These are phyloP conservation scores for Condylostylus longicornis DNA, from an alignment of 1,140 invertebrate species.

Conservation along the genomic window DNA sequence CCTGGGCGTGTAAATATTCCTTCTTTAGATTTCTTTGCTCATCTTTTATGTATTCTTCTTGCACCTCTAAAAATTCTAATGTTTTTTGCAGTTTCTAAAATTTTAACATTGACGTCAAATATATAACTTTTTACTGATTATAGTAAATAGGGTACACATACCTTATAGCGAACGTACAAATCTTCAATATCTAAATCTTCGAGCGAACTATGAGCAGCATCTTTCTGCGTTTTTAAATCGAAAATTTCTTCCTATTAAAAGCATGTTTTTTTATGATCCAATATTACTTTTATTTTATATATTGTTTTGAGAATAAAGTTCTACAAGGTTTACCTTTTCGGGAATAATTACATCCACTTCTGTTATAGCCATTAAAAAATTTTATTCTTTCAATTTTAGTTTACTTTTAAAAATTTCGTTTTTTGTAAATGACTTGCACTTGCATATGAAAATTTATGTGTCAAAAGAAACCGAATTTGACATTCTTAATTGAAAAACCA, in stretches of 20 bases:
- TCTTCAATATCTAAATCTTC: constrained; percentile 79
- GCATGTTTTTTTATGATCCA: background rate
- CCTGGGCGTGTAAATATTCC: constrained; percentile 93
- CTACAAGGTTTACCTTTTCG: constrained; percentile 44
- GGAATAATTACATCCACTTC: constrained; percentile 52
- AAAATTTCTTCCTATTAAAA: constrained; percentile 42
- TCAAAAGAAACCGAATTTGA: too few species aligned
- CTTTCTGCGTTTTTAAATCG: constrained; percentile 40
- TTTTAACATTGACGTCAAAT: constrained; percentile 7
- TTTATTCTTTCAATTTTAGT: background rate
- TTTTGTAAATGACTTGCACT: too few species aligned
- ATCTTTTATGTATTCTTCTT: constrained; percentile 98
- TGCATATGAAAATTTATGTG: too few species aligned
- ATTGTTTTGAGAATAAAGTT: constrained; percentile 2
- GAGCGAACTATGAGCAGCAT: constrained; percentile 35
- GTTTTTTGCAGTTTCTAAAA: constrained; percentile 83
- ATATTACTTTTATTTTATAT: constrained; percentile 3
- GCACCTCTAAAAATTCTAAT: constrained; percentile 91
- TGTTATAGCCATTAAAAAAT: constrained; percentile 38
- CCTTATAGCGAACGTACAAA: constrained; percentile 89
- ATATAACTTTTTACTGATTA: background rate
- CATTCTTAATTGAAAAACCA: too few species aligned
- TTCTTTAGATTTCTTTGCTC: constrained; percentile 96
- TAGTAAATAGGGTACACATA: constrained; percentile 24
- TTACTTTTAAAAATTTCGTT: too few species aligned